A percentile compares a stretch with the other conserved stretches of the same genome.
Conservation (phyloP, 2,797 vertebrate species). For the Cryptoblepharus egeriae region DNA sequence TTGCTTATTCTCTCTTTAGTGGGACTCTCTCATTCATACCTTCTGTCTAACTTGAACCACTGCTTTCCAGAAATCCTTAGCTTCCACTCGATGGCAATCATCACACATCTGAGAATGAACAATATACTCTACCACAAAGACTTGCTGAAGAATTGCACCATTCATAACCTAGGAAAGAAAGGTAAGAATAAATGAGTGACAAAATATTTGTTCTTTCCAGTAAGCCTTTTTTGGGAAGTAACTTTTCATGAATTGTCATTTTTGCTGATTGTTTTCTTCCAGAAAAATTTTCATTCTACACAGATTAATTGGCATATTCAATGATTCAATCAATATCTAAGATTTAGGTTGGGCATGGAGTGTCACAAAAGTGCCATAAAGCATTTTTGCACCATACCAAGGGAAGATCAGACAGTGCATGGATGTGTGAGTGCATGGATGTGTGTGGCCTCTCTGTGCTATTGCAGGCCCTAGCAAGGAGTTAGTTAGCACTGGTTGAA, state of each 20-base stretch:
- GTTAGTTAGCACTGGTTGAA: no score
- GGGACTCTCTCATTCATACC: constrained; percentile 72
- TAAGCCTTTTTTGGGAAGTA: not conserved
- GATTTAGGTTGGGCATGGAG: no score
- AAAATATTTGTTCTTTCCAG: no score
- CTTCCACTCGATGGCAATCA: constrained; percentile 96
- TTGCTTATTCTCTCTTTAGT: not conserved
- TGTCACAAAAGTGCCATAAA: no score
- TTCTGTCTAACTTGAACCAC: constrained; percentile 97
- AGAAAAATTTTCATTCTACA: not conserved
- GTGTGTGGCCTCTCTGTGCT: no score
- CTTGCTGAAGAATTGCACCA: constrained; percentile 95
- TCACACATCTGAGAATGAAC: constrained; percentile 94
- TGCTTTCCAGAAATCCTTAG: constrained; percentile 98
- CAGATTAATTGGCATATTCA: not conserved
- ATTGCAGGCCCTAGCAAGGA: no score
- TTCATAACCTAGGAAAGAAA: constrained; percentile 90
- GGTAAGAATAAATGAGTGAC: not conserved
- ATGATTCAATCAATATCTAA: not conserved
- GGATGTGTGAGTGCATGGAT: no score
- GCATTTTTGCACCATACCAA: no score
- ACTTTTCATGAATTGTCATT: not conserved
- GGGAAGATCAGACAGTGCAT: no score
- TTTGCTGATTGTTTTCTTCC: not conserved
- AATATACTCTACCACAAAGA: constrained; percentile 94